These are phyloP conservation scores for Equus przewalskii DNA, from an alignment of 2,113 vertebrate genomes.

Conservation along the genomic window DNA sequence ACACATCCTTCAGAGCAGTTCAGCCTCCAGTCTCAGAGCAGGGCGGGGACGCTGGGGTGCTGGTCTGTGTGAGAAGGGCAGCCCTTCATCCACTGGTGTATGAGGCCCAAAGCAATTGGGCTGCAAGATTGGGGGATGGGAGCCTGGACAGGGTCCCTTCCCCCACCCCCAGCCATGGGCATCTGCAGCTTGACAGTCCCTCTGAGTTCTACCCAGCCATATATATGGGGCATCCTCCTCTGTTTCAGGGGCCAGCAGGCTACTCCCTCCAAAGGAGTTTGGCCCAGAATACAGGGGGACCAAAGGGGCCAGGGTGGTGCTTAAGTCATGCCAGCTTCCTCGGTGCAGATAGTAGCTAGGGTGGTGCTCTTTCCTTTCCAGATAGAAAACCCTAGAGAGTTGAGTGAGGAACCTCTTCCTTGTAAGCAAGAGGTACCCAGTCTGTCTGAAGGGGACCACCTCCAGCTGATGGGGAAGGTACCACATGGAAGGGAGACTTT, in stretches of 20 bases:
- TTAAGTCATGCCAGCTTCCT: conserved; percentile 46
- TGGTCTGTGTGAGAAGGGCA: conserved; percentile 18
- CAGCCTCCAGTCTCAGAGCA: not conserved
- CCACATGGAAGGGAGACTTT: not conserved
- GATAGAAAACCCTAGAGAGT: not conserved
- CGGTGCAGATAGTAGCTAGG: not conserved
- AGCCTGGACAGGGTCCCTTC: conserved; percentile 5
- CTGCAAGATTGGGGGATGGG: conserved; percentile 78
- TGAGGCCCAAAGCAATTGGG: conserved; percentile 57
- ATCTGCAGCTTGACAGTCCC: conserved; percentile 31
- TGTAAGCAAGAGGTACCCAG: not conserved
- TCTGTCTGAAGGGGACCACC: not conserved
- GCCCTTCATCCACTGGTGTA: not conserved
- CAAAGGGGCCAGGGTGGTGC: not conserved
- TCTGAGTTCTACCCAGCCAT: conserved; percentile 14
- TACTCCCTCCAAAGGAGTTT: conserved; percentile 47
- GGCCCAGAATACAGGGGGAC: conserved; percentile 8
- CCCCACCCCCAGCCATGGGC: not conserved
- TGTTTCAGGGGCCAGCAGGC: conserved; percentile 57
- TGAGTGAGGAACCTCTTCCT: not conserved
- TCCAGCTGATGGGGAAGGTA: conserved; percentile 35
- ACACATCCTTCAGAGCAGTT: not conserved
- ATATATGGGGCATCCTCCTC: conserved; percentile 16
- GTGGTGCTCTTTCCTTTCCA: not conserved
- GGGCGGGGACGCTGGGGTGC: not conserved